Evolutionary conservation across 2,797 vertebrate species (phyloP).

Genomic region (Hyperoplus immaculatus): DNA sequence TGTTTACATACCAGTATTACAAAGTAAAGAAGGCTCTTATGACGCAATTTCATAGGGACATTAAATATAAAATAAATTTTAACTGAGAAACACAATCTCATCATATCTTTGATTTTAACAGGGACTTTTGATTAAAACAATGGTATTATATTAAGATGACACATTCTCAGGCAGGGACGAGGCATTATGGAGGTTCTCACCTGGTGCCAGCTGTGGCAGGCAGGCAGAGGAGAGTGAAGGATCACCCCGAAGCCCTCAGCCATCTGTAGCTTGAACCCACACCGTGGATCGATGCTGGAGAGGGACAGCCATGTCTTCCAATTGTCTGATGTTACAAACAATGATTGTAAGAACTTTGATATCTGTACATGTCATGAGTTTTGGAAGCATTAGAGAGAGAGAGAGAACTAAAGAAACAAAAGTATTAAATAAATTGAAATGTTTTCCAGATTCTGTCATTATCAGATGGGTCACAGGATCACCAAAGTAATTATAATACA

Average conservation of each 20-base stretch:
- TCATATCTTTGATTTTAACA: background rate
- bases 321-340: conserved; percentile 60
- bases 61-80: background rate
- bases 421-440: background rate
- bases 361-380: background rate
- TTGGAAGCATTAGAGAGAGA: background rate
- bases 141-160: conserved; percentile 6
- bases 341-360: conserved; percentile 14
- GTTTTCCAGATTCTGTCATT: background rate
- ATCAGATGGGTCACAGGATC: background rate
- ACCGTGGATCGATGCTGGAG: conserved; percentile 57
- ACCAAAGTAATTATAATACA: background rate
- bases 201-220: conserved; percentile 76
- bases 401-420: no score
- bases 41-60: background rate
- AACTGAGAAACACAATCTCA: conserved; percentile 1
- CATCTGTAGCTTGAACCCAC: conserved; percentile 70
- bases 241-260: conserved; percentile 49
- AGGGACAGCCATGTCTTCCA: conserved; percentile 72
- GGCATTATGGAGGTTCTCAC: conserved; percentile 61
- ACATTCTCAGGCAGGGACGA: background rate
- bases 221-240: conserved; percentile 79
- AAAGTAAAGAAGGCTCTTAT: background rate
- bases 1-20: background rate
- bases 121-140: conserved; percentile 10